Evolutionary conservation across 2,888 invertebrate genomes (phyloP).

Genomic region (Melanargia galathea): DNA sequence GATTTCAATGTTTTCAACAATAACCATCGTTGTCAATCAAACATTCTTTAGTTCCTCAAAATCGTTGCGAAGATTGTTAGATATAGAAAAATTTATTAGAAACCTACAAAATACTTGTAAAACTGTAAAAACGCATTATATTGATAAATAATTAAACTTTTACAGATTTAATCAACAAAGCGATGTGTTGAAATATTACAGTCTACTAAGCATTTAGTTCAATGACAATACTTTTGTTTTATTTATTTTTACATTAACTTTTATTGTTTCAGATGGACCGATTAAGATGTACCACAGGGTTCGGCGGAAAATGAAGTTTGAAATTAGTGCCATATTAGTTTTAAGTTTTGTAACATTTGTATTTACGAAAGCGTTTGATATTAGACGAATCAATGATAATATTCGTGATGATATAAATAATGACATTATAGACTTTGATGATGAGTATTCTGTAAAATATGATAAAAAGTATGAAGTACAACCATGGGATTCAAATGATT

Average conservation of each 20-base stretch:
- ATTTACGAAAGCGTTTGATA: slow-evolving; percentile 54
- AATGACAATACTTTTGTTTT: slow-evolving; percentile 27
- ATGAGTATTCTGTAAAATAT: slow-evolving; percentile 65
- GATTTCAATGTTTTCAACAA: too few species aligned
- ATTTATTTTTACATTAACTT: slow-evolving; percentile 23
- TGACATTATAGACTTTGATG: slow-evolving; percentile 73
- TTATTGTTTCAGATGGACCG: slow-evolving; percentile 67
- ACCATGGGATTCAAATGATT: slow-evolving; percentile 58
- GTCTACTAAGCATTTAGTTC: slow-evolving; percentile 38
- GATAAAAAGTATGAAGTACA: slow-evolving; percentile 61
- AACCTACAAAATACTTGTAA: neutral
- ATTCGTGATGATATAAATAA: slow-evolving; percentile 61
- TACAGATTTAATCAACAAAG: slow-evolving; percentile 20
- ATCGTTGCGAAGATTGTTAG: too few species aligned
- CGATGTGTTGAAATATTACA: slow-evolving; percentile 34
- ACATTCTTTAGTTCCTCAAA: too few species aligned
- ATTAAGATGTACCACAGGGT: slow-evolving; percentile 63
- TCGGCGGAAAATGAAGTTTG: slow-evolving; percentile 65
- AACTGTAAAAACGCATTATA: slow-evolving; percentile 1
- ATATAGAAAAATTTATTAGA: too few species aligned
- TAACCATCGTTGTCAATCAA: too few species aligned
- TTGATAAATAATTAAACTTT: slow-evolving; percentile 8
- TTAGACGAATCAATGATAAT: slow-evolving; percentile 44
- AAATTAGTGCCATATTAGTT: slow-evolving; percentile 61
- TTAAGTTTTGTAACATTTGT: slow-evolving; percentile 49